Evolutionary conservation across 2,797 vertebrate species (phyloP).

Genomic region (Neostethus bicornis): DNA sequence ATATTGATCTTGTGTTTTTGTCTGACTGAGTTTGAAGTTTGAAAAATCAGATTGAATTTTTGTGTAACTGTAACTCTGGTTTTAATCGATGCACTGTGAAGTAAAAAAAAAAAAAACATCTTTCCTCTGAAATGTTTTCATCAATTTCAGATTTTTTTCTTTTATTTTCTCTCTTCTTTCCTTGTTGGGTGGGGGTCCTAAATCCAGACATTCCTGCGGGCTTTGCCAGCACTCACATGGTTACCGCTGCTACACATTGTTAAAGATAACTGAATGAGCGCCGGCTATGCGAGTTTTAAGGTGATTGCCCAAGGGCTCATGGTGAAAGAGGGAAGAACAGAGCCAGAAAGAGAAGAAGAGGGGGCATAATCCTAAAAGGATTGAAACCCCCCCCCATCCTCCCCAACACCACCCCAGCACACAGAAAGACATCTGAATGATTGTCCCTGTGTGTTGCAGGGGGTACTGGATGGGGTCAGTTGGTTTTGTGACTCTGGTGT

Average conservation of each 20-base stretch:
- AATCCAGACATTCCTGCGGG: constrained; percentile 92
- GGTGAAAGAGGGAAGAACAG: constrained; percentile 80
- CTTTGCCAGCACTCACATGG: constrained; percentile 92
- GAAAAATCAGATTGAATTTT: too few species aligned
- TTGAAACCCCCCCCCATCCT: constrained; percentile 64
- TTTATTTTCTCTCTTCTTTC: constrained; percentile 13
- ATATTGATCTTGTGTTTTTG: too few species aligned
- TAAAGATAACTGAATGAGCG: constrained; percentile 92
- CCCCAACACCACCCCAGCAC: constrained; percentile 35
- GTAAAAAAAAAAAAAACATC: too few species aligned
- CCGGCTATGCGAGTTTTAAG: constrained; percentile 93
- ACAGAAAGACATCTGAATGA: constrained; percentile 33
- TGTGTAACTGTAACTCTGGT: too few species aligned
- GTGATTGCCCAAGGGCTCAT: constrained; percentile 88
- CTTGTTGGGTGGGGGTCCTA: constrained; percentile 72
- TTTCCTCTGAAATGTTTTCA: too few species aligned
- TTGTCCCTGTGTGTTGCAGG: constrained; percentile 43
- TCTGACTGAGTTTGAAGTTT: too few species aligned
- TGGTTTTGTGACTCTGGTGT: constrained; percentile 82
- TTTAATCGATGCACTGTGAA: constrained; percentile 11
- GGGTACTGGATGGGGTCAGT: constrained; percentile 66
- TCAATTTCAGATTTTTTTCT: constrained; percentile 45
- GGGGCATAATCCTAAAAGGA: constrained; percentile 83
- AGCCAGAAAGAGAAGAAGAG: constrained; percentile 36
- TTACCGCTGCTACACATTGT: constrained; percentile 92